Conservation (phyloP, 2,888 invertebrate species). For the Atrina japonica region DNA sequence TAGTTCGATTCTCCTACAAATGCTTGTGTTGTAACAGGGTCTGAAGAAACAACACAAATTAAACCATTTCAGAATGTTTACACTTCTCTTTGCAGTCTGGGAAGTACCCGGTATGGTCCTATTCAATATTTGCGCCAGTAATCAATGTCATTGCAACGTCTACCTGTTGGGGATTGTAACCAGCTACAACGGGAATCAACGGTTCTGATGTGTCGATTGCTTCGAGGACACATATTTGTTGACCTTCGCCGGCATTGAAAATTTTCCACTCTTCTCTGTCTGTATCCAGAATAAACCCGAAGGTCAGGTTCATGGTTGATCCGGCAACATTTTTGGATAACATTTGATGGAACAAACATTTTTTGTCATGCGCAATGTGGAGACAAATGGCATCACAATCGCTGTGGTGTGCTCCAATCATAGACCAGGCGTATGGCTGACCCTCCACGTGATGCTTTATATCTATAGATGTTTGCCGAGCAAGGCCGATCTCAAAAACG, state of each 20-base stretch:
- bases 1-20: too few relatives aligned
- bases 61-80: too few relatives aligned
- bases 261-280: slow-evolving; percentile 29
- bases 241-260: slow-evolving; percentile 12
- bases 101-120: too few relatives aligned
- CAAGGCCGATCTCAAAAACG: slow-evolving; percentile 42
- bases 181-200: slow-evolving; percentile 36
- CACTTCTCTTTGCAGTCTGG: too few relatives aligned
- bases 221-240: slow-evolving; percentile 28
- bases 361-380: slow-evolving; percentile 30
- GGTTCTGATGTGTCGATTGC: slow-evolving; percentile 32
- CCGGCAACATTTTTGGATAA: slow-evolving; percentile 37
- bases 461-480: slow-evolving; percentile 22
- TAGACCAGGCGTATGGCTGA: slow-evolving; percentile 38
- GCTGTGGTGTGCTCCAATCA: slow-evolving; percentile 41
- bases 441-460: slow-evolving; percentile 34
- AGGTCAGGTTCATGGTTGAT: slow-evolving; percentile 24
- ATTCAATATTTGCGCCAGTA: too few relatives aligned
- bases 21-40: too few relatives aligned
- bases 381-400: slow-evolving; percentile 43
- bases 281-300: slow-evolving; percentile 38
- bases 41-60: too few relatives aligned
- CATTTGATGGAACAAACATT: slow-evolving; percentile 36
- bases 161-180: slow-evolving; percentile 39
- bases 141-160: slow-evolving; percentile 37